Conservation (phyloP, 2,797 vertebrate species). For the Sphenodon punctatus region DNA sequence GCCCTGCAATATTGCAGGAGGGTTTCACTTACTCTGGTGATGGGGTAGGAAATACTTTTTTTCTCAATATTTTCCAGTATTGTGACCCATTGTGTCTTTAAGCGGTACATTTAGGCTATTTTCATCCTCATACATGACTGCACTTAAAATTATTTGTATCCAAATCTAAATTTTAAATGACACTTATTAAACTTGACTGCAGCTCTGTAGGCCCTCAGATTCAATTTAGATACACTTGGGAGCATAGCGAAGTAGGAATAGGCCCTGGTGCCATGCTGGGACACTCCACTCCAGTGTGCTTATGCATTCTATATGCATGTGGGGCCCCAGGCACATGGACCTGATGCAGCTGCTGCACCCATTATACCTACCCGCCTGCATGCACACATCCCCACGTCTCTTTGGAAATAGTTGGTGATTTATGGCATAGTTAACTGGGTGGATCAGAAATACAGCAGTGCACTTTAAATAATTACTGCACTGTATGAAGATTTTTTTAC, state of each 20-base stretch:
- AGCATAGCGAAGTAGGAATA: too few relatives aligned
- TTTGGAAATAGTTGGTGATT: neutral
- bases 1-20: slow-evolving; percentile 42
- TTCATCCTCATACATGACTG: neutral
- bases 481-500: neutral
- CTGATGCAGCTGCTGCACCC: too few relatives aligned
- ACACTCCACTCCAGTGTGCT: too few relatives aligned
- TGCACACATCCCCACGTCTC: neutral
- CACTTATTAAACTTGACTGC: neutral
- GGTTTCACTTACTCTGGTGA: slow-evolving; percentile 50
- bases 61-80: neutral
- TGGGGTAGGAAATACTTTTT: slow-evolving; percentile 35
- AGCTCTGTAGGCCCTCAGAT: neutral
- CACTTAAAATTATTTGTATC: neutral
- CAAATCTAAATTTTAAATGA: neutral
- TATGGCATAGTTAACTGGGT: neutral
- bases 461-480: neutral
- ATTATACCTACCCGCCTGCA: too few relatives aligned
- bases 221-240: neutral
- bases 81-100: neutral
- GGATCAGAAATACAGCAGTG: neutral
- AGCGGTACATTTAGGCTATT: neutral
- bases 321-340: too few relatives aligned
- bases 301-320: too few relatives aligned
- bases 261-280: too few relatives aligned